Conservation (phyloP, 2,113 vertebrate species). For the Zosterops japonicus region DNA sequence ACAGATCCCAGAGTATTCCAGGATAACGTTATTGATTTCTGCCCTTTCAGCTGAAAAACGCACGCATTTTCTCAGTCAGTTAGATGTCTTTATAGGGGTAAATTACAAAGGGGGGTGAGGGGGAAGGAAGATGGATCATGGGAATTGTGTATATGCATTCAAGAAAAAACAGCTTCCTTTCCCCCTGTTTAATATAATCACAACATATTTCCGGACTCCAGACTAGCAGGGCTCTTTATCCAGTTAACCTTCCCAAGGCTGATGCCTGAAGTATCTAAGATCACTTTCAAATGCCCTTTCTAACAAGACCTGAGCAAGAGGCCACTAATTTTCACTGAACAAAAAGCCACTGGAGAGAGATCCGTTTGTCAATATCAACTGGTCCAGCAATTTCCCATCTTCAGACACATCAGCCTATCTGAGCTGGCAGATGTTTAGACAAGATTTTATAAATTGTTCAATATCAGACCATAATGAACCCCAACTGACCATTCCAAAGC, state of each 20-base stretch:
- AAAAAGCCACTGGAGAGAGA: constrained; percentile 83
- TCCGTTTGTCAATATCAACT: constrained; percentile 87
- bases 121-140: background rate
- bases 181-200: background rate
- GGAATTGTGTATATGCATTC: background rate
- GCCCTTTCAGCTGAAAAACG: background rate
- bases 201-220: background rate
- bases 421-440: constrained; percentile 97
- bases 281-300: constrained; percentile 84
- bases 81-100: background rate
- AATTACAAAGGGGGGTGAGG: background rate
- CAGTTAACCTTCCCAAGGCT: constrained; percentile 67
- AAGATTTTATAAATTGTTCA: constrained; percentile 99
- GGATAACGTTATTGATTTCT: background rate
- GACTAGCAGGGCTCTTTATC: constrained; percentile 38
- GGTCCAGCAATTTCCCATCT: constrained; percentile 87
- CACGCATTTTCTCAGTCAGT: background rate
- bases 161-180: background rate
- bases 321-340: constrained; percentile 81
- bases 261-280: constrained; percentile 75
- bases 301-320: constrained; percentile 83
- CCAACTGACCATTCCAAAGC: constrained; percentile 93
- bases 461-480: constrained; percentile 95
- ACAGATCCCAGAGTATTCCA: background rate
- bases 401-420: constrained; percentile 83